Evolutionary conservation across 1,140 invertebrate species (phyloP), one percentile per base, ranked within the genome.

Genomic region (Eriocheir sinensis): DNA sequence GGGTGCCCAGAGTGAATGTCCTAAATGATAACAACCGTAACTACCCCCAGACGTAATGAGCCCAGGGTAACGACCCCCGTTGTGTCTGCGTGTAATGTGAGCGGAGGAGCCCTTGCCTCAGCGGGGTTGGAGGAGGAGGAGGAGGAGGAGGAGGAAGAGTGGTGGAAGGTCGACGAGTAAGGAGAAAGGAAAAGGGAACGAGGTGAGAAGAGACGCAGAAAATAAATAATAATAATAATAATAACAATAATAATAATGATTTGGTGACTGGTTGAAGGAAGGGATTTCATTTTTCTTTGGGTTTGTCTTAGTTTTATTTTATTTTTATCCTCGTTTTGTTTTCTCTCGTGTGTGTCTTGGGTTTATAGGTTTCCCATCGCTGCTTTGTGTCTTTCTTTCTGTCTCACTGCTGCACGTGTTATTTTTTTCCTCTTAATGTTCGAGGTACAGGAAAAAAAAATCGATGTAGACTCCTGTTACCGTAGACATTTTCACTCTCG

Each of bases 11-110:
- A 44, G 34, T 88, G 85, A 88, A 88, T 88, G 38, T 41, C 34
- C 85, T 34, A 48, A 48, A 48, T 83, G 80, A 9, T 79, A 79
- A 79, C 44, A 60, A 79, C 53, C 41, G 44, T n/a, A 48, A 89
- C 60, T 72, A 41, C 38, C 81, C 34, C 34, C 81, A 85, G 34
- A 34, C 27, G 38, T 15, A 40, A 36, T 83, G 79, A 83, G 27
- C 80, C 40, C 30, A 30, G 36, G 36, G 40, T 40, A n/a, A 44
- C 27, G 15, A 81, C 72, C 80, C 15, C 41, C 15, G 81, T 44
- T 41, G 85, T 38, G 38, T 88, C 85, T 41, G 34, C 85, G 40
- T 36, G 85, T 88, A 88, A 72, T 72, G 85, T 88, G 38, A 88
- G 38, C 27, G 85, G 40, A 41, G 38, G 38, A 41, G 60, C 60